A percentile compares a stretch with the other conserved stretches of the same genome.
These are phyloP conservation scores for Cynopterus brachyotis DNA, from an alignment of 2,113 vertebrate species.

Conservation along the genomic window DNA sequence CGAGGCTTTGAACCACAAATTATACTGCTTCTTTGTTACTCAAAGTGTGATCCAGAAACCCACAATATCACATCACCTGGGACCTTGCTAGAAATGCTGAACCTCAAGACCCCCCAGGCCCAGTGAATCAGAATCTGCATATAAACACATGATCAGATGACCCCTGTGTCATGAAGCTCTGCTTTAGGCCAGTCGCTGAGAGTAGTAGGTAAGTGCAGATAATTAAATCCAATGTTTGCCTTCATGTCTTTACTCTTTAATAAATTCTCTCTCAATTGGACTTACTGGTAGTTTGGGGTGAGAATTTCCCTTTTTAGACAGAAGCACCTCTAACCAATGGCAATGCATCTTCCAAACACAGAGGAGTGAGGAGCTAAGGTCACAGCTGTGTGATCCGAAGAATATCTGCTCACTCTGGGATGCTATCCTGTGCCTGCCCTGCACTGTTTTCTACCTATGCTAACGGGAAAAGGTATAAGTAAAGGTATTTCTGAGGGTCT, in stretches of 20 bases:
- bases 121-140: not conserved
- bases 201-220: too few relatives aligned
- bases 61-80: not conserved
- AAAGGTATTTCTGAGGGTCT: constrained; percentile 20
- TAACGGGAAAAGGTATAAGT: not conserved
- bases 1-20: not conserved
- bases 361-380: not conserved
- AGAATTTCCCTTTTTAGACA: not conserved
- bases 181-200: not conserved
- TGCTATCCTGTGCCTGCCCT: not conserved
- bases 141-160: not conserved
- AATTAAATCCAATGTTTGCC: not conserved
- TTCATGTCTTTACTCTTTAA: not conserved
- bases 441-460: not conserved
- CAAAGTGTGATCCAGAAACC: not conserved
- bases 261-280: not conserved
- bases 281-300: not conserved
- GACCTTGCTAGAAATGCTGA: not conserved
- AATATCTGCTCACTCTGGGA: not conserved
- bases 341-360: not conserved
- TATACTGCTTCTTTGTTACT: not conserved
- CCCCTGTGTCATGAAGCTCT: not conserved
- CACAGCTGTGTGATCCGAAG: constrained; percentile 25
- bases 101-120: not conserved
- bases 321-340: not conserved